Evolutionary conservation across 1,140 invertebrate species (phyloP).

Genomic region (Meloidogyne chitwoodi): DNA sequence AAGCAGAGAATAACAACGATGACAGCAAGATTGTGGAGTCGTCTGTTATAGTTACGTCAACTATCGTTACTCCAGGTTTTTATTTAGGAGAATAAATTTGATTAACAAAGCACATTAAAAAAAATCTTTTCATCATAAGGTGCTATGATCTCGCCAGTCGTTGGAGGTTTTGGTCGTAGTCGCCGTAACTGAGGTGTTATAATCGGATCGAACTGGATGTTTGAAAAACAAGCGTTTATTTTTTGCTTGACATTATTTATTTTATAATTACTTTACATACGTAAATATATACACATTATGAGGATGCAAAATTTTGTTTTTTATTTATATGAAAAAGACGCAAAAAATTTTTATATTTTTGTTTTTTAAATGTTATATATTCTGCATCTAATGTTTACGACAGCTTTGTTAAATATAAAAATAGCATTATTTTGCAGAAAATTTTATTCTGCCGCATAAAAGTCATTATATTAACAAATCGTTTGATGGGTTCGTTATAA

Average conservation of each 20-base stretch:
- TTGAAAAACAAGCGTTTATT: neutral
- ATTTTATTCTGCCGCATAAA: neutral
- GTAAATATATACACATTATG: neutral
- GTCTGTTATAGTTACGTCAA: neutral
- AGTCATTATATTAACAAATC: neutral
- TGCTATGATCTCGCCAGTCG: conserved; percentile 5
- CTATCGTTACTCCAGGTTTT: neutral
- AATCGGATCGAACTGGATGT: neutral
- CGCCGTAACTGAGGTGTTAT: neutral
- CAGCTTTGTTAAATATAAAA: neutral
- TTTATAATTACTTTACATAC: neutral
- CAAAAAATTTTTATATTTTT: neutral
- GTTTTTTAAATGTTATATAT: neutral
- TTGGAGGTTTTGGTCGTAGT: conserved; percentile 12
- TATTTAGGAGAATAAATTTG: no score
- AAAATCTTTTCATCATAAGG: neutral
- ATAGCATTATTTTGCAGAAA: neutral
- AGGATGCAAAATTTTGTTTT: neutral
- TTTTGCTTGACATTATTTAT: neutral
- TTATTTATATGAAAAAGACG: neutral
- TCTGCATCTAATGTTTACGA: neutral
- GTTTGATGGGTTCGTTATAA: neutral
- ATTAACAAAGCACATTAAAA: no score
- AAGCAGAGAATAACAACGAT: neutral
- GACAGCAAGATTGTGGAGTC: neutral